These are phyloP conservation scores for Anguilla japonica DNA, from an alignment of 2,113 vertebrate species.

Conservation along the genomic window DNA sequence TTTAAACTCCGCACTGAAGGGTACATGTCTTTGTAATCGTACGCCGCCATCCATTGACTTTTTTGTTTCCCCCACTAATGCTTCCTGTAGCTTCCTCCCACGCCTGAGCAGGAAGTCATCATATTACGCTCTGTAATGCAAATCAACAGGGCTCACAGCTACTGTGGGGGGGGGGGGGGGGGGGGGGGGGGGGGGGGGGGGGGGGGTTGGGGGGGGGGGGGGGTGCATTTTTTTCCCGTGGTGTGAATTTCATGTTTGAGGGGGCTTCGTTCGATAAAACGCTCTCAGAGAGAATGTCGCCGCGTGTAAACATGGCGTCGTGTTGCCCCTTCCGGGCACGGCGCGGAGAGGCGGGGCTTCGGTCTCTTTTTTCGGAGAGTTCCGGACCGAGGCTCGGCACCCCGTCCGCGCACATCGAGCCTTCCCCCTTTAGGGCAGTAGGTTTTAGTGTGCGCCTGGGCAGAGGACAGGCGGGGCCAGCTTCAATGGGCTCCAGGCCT, in stretches of 20 bases:
- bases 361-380: background rate
- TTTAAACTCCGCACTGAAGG: background rate
- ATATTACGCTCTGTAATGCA: background rate
- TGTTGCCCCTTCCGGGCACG: background rate
- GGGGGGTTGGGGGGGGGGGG: too few relatives aligned
- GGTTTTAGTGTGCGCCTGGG: background rate
- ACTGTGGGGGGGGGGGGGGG: background rate
- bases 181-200: too few relatives aligned
- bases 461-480: background rate
- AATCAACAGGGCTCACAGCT: background rate
- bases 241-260: background rate
- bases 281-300: slow-evolving; percentile 1
- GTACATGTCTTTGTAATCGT: background rate
- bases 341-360: background rate
- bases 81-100: background rate
- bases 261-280: background rate
- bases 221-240: background rate
- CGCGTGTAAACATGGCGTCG: background rate
- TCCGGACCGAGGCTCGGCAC: background rate
- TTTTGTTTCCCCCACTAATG: background rate
- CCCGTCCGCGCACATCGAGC: background rate
- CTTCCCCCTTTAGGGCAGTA: background rate
- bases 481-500: background rate
- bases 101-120: background rate
- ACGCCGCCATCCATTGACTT: background rate